Conservation (phyloP, 2,888 invertebrate genomes). For the Molanna angustata region DNA sequence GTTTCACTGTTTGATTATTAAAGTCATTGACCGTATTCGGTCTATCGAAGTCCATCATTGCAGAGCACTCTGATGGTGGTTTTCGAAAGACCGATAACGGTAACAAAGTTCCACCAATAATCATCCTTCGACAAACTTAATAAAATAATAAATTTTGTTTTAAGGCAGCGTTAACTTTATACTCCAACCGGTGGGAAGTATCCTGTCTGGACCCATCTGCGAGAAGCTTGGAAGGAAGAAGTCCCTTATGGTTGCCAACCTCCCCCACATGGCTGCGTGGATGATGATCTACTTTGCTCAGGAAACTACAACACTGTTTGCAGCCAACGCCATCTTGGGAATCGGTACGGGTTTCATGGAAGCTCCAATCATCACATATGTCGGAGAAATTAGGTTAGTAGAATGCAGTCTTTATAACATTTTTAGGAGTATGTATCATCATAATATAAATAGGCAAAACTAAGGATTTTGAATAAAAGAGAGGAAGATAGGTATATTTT, state of each 20-base stretch:
- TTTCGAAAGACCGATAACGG: too few species aligned
- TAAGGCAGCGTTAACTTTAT: slow-evolving; percentile 56
- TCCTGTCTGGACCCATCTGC: slow-evolving; percentile 55
- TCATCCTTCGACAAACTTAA: too few species aligned
- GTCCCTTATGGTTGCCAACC: slow-evolving; percentile 55
- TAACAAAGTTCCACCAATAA: too few species aligned
- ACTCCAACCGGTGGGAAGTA: slow-evolving; percentile 57
- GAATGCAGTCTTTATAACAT: too few species aligned
- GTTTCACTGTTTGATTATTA: too few species aligned
- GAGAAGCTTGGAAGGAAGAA: slow-evolving; percentile 56
- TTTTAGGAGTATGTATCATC: too few species aligned
- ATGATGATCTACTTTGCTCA: slow-evolving; percentile 53
- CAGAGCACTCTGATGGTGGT: too few species aligned
- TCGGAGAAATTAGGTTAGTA: slow-evolving; percentile 56
- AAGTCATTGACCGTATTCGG: too few species aligned
- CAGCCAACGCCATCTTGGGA: slow-evolving; percentile 53
- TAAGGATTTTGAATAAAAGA: too few species aligned
- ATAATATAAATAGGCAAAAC: too few species aligned
- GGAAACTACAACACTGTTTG: slow-evolving; percentile 49
- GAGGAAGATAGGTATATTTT: too few species aligned
- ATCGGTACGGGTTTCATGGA: slow-evolving; percentile 60
- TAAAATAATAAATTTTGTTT: slow-evolving; percentile 30
- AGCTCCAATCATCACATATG: slow-evolving; percentile 58
- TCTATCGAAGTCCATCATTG: too few species aligned
- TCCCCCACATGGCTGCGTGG: slow-evolving; percentile 58